phyloP scores from a whole-genome alignment of 2,888 invertebrate species.

The Cephonodes hylas region DNA sequence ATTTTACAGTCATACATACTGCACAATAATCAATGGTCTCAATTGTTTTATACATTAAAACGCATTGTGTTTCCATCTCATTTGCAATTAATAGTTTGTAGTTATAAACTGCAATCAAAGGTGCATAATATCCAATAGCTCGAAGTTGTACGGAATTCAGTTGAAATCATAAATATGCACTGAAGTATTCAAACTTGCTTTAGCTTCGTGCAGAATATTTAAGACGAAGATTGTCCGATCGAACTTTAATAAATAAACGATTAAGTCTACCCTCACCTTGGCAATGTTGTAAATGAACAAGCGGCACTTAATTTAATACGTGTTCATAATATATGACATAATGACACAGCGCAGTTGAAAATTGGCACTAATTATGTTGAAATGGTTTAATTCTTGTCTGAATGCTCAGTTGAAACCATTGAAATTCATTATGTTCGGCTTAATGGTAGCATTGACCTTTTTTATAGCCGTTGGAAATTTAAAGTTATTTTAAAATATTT shows the following conservation, averaged over 20 bases:
- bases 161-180: not conserved
- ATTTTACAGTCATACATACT: too few relatives aligned
- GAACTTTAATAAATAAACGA: not conserved
- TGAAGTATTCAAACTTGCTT: not conserved
- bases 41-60: not conserved
- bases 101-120: not conserved
- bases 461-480: too few relatives aligned
- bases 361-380: not conserved
- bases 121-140: not conserved
- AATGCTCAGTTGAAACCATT: not conserved
- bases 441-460: not conserved
- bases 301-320: not conserved
- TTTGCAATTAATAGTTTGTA: not conserved
- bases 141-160: not conserved
- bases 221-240: not conserved
- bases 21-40: too few relatives aligned
- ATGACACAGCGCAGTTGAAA: not conserved
- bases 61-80: not conserved
- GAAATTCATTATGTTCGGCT: not conserved
- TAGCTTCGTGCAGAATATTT: not conserved
- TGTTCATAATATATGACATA: not conserved
- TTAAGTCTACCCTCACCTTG: not conserved
- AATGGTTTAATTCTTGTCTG: conserved; percentile 1
- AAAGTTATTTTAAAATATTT: too few relatives aligned
- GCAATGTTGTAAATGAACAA: not conserved